Evolutionary conservation across 1,140 invertebrate species (phyloP).

Genomic region (Theocolax elegans): DNA sequence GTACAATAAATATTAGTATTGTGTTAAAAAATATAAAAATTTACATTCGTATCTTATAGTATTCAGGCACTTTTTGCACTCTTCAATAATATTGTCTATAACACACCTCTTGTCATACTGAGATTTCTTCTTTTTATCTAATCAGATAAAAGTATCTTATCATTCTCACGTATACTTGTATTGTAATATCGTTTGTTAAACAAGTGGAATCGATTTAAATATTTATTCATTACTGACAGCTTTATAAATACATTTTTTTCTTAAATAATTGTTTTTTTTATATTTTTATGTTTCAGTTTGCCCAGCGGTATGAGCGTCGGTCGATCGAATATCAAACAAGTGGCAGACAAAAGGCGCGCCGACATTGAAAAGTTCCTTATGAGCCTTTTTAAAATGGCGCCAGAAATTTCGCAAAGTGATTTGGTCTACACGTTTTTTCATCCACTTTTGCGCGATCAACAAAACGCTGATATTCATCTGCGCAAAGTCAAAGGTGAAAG

Average conservation of each 20-base stretch:
- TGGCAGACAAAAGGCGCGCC: conserved; percentile 87
- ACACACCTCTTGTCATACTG: no score
- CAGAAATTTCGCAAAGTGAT: conserved; percentile 95
- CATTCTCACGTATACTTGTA: conserved; percentile 20
- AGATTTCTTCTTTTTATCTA: conserved; percentile 29
- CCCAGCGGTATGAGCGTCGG: conserved; percentile 85
- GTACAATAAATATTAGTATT: no score
- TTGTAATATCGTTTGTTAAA: not conserved
- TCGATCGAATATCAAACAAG: conserved; percentile 92
- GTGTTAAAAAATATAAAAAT: no score
- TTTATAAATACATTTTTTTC: not conserved
- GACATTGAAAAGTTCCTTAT: conserved; percentile 90
- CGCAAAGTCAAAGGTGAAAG: conserved; percentile 74
- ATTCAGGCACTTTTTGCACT: no score
- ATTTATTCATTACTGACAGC: not conserved
- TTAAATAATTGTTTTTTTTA: not conserved
- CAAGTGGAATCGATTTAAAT: not conserved
- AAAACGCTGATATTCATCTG: conserved; percentile 78
- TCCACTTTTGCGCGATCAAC: conserved; percentile 89
- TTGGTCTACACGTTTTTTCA: conserved; percentile 99
- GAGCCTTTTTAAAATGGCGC: conserved; percentile 86
- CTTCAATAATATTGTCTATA: no score
- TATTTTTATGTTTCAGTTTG: conserved; percentile 69
- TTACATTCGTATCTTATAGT: no score
- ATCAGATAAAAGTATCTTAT: conserved; percentile 40